Evolutionary conservation across 2,797 vertebrate genomes (phyloP).

Genomic region (Bufotes viridis): DNA sequence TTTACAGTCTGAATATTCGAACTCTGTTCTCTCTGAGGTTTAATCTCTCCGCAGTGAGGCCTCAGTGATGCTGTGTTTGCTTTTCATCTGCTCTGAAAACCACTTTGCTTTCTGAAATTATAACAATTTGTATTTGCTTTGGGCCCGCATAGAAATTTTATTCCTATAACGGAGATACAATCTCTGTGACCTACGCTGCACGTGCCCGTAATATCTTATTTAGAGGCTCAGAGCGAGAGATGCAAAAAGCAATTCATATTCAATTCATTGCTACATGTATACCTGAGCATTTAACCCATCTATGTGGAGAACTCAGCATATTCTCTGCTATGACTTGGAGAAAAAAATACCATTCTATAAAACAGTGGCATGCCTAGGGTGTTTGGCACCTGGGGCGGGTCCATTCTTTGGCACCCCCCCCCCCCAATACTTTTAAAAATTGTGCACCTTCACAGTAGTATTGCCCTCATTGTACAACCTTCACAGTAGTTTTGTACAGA

Average conservation of each 20-base stretch:
- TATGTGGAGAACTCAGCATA: not conserved
- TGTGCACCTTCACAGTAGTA: too few species aligned
- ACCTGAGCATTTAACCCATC: slow-evolving; percentile 48
- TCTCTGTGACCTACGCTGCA: slow-evolving; percentile 55
- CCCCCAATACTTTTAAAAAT: too few species aligned
- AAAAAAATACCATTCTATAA: not conserved
- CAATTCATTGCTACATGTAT: slow-evolving; percentile 38
- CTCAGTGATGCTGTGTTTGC: slow-evolving; percentile 54
- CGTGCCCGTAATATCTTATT: slow-evolving; percentile 55
- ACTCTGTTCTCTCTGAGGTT: slow-evolving; percentile 40
- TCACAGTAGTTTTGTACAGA: too few species aligned
- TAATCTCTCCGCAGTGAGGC: slow-evolving; percentile 53
- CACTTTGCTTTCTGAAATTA: slow-evolving; percentile 60
- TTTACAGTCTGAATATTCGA: slow-evolving; percentile 51
- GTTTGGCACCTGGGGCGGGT: too few species aligned
- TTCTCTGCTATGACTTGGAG: not conserved
- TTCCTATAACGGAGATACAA: slow-evolving; percentile 60
- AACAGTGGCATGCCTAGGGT: too few species aligned
- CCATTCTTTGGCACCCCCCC: too few species aligned
- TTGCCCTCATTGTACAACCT: too few species aligned
- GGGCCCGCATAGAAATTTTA: slow-evolving; percentile 42
- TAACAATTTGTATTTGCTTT: slow-evolving; percentile 61
- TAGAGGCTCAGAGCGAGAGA: slow-evolving; percentile 50
- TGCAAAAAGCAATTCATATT: slow-evolving; percentile 59
- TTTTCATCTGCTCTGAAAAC: slow-evolving; percentile 54